Evolutionary conservation across 2,797 vertebrate species (phyloP), one percentile per base, ranked within the genome.

Genomic region (Platyrinchus mystaceus): DNA sequence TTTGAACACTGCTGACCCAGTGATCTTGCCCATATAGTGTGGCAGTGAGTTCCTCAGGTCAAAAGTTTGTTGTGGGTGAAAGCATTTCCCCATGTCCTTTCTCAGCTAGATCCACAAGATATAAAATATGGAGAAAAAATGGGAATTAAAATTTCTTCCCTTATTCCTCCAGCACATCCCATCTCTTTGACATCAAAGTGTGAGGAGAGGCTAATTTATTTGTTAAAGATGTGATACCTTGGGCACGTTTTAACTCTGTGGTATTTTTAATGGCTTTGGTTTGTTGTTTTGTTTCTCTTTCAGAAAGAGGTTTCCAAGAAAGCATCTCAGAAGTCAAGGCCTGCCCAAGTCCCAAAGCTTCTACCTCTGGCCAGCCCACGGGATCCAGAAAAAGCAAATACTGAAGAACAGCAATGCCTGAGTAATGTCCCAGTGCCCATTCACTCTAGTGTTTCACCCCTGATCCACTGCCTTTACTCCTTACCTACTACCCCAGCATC

Each of bases 291-390:
- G 22, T 60, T 76, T 68, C 58, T 53, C 43, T 93, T 89, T 75
- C 58, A 78, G 71, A 91, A 87, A 43, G 58, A 28, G 10, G 3
- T 34, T 50, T 76, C 30, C 75, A 89, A 78, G 46, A 83, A 84
- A 49, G 41, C 1, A 1, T 24, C n/a, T 83, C 43, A 30, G 66
- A 90, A 66, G 27, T 21, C 0, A 0, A 7, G 15, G 13, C 28
- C 59, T 86, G 32, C 41, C 78, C 63, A 82, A 63, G n/a, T 67
- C 67, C 24, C 41, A 67, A 34, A 90, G 19, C 28, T 79, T 52
- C 74, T 73, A 23, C n/a, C 28, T 87, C 63, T 63, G 41, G 34
- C 6, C 37, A 81, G 30, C 47, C 32, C 69, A 86, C 75, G 15
- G 27, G 77, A 94, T 34, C 41, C 39, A 84, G 17, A 67, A 92